Percentiles rank a stretch among this genome's conserved stretches.
Evolutionary conservation across 2,113 vertebrate genomes (phyloP).

Genomic region (Sceloporus undulatus): DNA sequence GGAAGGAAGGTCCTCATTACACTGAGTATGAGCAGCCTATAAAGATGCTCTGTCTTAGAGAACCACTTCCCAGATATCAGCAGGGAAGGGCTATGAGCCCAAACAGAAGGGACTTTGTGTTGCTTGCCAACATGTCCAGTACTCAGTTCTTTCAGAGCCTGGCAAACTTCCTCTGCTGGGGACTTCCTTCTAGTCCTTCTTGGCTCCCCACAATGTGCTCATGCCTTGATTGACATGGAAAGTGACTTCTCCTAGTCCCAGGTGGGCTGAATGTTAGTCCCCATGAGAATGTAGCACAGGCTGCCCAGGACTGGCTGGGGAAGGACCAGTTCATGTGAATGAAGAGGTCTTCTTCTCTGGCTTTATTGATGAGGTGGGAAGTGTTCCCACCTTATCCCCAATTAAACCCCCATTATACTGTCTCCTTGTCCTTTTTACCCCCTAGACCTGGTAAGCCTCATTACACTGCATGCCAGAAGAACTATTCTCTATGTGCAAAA

Average conservation of each 20-base stretch:
- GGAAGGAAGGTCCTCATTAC: conserved; percentile 16
- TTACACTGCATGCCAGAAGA: background rate
- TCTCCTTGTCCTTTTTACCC: background rate
- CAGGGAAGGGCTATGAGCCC: conserved; percentile 50
- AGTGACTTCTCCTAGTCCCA: background rate
- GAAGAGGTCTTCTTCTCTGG: background rate
- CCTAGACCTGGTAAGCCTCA: background rate
- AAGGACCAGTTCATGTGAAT: background rate
- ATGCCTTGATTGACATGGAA: conserved; percentile 48
- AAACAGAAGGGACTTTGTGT: conserved; percentile 81
- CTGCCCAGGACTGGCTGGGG: background rate
- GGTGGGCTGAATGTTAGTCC: conserved; percentile 12
- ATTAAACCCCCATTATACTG: background rate
- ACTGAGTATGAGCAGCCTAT: conserved; percentile 70
- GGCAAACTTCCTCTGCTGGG: conserved; percentile 73
- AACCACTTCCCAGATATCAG: conserved; percentile 70
- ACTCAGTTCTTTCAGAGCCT: conserved; percentile 68
- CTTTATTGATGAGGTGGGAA: background rate
- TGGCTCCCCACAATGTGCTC: conserved; percentile 65
- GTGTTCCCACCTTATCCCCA: background rate
- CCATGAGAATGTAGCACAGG: conserved; percentile 4
- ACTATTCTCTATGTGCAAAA: background rate
- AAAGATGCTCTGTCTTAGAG: conserved; percentile 62
- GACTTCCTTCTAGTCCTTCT: conserved; percentile 67
- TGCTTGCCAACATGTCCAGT: conserved; percentile 75